Conservation (phyloP, 2,888 invertebrate species). For the Lamellibrachia satsuma region DNA sequence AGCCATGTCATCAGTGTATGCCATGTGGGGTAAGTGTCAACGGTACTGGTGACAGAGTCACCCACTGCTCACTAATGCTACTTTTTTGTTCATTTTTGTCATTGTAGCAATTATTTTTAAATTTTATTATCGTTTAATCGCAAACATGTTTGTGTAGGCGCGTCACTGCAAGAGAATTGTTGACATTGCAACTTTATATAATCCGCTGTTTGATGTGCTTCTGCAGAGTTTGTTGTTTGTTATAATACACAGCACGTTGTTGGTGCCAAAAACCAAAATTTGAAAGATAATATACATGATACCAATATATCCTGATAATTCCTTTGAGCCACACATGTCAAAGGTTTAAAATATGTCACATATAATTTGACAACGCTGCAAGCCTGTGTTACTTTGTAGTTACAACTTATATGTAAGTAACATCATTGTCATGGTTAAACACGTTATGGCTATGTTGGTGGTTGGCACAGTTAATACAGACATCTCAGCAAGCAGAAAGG, state of each 20-base stretch:
- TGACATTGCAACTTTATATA: not conserved
- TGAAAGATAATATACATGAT: not conserved
- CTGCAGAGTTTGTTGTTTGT: not conserved
- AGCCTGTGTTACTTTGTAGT: not conserved
- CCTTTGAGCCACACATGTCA: too few species aligned
- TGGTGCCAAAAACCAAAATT: not conserved
- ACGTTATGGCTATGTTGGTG: not conserved
- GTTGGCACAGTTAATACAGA: not conserved
- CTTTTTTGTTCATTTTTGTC: not conserved
- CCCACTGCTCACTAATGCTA: not conserved
- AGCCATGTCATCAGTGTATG: conserved; percentile 4
- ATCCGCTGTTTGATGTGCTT: not conserved
- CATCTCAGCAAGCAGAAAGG: not conserved
- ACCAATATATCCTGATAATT: not conserved
- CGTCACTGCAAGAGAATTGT: not conserved
- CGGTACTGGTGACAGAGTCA: not conserved
- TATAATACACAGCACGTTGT: not conserved
- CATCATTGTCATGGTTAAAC: too few species aligned
- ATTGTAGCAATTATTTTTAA: not conserved
- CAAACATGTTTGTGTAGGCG: not conserved
- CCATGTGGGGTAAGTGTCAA: conserved; percentile 17
- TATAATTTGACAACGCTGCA: not conserved
- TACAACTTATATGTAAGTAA: too few species aligned
- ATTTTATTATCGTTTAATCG: not conserved
- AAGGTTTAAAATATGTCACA: too few species aligned